Base-by-base conservation (phyloP, 2,888 invertebrate genomes). In the Oscheius sp. region DNA sequence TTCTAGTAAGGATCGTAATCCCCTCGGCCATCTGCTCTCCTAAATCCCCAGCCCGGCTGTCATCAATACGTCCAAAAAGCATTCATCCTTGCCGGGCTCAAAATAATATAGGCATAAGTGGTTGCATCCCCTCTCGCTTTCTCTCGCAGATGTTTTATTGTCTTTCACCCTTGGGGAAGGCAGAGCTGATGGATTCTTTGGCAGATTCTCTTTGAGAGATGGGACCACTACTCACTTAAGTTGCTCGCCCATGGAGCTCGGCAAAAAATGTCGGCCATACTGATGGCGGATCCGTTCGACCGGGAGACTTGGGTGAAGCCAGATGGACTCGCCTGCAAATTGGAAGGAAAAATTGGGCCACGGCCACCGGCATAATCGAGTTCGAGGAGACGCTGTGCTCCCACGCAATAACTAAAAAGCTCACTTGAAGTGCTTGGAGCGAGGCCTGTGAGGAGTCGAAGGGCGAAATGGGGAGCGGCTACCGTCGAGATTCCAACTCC, bases 261-360 rank as follows among this genome's bases (percentile, higher is more conserved):
- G 75, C 20, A 53, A 29, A 15, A 78, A 52, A 63, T 75, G 74
- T 20, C 57, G 65, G 37, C 71, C 67, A 65, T 74, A 78, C 27
- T 73, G 72, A 48, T 70, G 68, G 23, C 70, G 74, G 45, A 78
- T 29, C 57, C 71, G 72, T 3, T 64, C 25, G 12, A 78, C 67
- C 29, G 78, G 69, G 12, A 84, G 69, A 63, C 73, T 65, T 15
- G 82, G 82, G 74, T 84, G 84, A 20, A 84, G 75, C 84, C 84
- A 84, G 55, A 79, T 64, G 17, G 78, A 76, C 52, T 84, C 82
- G 12, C 73, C 78, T 76, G 65, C 61, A 69, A 63, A 48, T 37
- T 55, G 42, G 52, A 25, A 42, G 17, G 3, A 4, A n/a, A n/a
- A n/a, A n/a, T 48, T 48, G 20, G 25, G 23, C 10, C 23, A 20